These are phyloP conservation scores for Azemiops feae DNA, from an alignment of 2,113 vertebrate genomes.

Conservation along the genomic window DNA sequence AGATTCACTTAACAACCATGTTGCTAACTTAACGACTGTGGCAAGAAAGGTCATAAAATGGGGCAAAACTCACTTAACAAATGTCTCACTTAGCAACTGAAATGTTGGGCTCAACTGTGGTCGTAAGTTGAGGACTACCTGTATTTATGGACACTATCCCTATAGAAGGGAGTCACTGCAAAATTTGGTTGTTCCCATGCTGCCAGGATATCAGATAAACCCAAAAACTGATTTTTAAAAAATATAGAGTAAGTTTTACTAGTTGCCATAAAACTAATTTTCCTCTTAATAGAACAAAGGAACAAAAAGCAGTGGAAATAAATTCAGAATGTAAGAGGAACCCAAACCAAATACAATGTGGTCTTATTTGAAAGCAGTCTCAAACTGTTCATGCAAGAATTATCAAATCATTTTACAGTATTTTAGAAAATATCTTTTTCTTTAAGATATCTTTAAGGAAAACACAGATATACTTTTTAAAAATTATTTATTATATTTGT, in stretches of 20 bases:
- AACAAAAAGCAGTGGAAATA: background rate
- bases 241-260: background rate
- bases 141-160: background rate
- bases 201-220: background rate
- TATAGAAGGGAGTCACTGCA: background rate
- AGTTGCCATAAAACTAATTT: conserved; percentile 4
- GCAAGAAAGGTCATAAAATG: background rate
- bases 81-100: background rate
- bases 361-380: background rate
- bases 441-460: background rate
- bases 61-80: background rate
- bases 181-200: background rate
- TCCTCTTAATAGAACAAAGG: conserved; percentile 12
- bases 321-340: background rate
- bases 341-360: background rate
- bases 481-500: no score
- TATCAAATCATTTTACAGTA: background rate
- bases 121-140: background rate
- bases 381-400: background rate
- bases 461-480: background rate
- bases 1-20: background rate
- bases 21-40: background rate
- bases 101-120: background rate
- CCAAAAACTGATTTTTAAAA: background rate
- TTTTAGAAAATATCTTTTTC: no score